Base-by-base conservation (phyloP, 1,140 invertebrate genomes). In the Drosophila bifasciata region DNA sequence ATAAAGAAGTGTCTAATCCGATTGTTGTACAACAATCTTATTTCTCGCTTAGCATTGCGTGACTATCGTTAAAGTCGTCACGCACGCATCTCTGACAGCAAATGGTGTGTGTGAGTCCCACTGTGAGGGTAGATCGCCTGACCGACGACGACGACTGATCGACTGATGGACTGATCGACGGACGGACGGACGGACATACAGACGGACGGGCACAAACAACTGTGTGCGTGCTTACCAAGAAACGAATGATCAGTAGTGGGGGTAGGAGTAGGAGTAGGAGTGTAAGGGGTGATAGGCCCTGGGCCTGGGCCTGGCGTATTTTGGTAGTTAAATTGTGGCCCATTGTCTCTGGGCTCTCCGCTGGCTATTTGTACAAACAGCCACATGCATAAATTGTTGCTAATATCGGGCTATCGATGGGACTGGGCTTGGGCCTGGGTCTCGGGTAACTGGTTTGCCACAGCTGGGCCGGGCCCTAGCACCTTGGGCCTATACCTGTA, bases 371-470 rank as follows among this genome's bases (percentile, higher is more conserved):
- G 79, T 83, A 67, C 52, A 79, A 67, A 66, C 59, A 73, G 77
- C 80, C 72, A 86, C 73, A 77, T 63, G 81, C 73, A 86, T 77
- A 85, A 85, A 85, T 80, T 79, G 80, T 81, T 74, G 81, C 81
- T 85, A 81, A 85, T 85, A 86, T 86, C 44, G 44, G 56, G 62
- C 48, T 68, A 68, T 68, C 43, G 66, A 68, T 68, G 61, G 49
- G 49, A 17, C 25, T 46, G 5, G 25, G 19, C 15, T 17, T 36
- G 28, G 36, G 68, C 67, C 62, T 53, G 66, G 60, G 28, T 9
- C 28, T 28, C 28, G 28, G 28, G 28, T 28, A 28, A 28, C 62
- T 53, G 66, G 60, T 62, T 69, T 55, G 28, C 11, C 48, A 48
- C 70, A 78, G 63, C 67, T 80, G 76, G 79, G 63, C 67, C 25